A percentile compares a stretch with the other conserved stretches of the same genome.
These are phyloP conservation scores for Coenobita brevimanus DNA, from an alignment of 1,140 invertebrate genomes.

Conservation along the genomic window DNA sequence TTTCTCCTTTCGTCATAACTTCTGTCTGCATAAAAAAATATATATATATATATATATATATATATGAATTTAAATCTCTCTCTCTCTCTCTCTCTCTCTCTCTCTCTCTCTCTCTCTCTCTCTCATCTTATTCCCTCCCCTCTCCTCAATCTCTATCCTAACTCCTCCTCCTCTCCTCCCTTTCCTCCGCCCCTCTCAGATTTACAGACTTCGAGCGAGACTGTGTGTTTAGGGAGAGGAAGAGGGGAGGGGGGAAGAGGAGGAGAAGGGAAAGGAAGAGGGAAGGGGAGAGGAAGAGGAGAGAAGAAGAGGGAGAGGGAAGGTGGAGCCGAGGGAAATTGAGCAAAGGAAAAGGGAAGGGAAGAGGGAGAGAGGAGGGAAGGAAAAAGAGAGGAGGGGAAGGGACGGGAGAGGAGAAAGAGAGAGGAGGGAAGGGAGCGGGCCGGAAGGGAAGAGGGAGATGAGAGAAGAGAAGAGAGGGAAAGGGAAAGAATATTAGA, in stretches of 20 bases:
- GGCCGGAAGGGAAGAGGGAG: neutral
- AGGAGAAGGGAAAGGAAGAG: neutral
- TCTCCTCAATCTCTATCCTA: no score
- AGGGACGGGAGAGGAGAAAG: neutral
- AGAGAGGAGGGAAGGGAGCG: neutral
- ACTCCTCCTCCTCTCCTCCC: no score
- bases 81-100: neutral
- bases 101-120: neutral
- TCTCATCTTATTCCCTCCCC: neutral
- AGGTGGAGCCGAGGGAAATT: neutral
- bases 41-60: no score
- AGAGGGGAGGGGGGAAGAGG: neutral
- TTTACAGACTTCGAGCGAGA: no score
- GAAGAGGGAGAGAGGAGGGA: no score
- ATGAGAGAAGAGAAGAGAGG: neutral
- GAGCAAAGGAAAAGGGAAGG: neutral
- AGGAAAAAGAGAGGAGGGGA: neutral
- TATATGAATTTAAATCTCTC: no score
- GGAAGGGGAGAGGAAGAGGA: neutral
- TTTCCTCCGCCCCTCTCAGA: no score
- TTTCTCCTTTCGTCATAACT: no score
- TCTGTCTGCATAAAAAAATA: no score
- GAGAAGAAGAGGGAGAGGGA: neutral
- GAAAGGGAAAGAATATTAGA: neutral
- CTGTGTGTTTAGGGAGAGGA: neutral